Evolutionary conservation across 2,113 vertebrate genomes (phyloP), one percentile per base, ranked within the genome.

Genomic region (Cyprichromis sp.): DNA sequence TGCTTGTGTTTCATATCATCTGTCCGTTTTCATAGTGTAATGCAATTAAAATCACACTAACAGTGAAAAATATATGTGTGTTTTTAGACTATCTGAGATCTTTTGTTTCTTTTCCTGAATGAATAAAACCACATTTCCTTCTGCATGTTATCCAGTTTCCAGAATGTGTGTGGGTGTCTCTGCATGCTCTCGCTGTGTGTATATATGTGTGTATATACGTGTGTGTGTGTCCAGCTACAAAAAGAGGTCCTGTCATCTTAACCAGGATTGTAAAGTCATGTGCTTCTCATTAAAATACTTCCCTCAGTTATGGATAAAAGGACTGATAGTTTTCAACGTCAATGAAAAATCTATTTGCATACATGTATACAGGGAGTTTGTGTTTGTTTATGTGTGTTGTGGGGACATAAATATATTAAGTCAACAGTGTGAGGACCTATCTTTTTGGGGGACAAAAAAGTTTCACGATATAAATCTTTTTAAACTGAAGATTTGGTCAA

Each of bases 261-360:
- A 85, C 82, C 34, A 47, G 86, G 91, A 94, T 92, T 93, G 88
- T 91, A 89, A 83, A 89, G 82, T 95, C 95, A 94, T 94, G 90
- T 94, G 94, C 80, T 91, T 93, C 89, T 90, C 82, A 90, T 95
- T 95, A 94, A 94, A 94, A 94, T 92, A 82, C 76, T 92, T 94
- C 26, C 59, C 42, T 79, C 38, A 40, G 11, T 90, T 93, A 91
- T 53, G 81, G 81, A 90, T 87, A 45, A 89, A 88, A 87, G 50
- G 79, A 85, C 81, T 14, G 88, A 90, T 87, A 78, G 66, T 78
- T 68, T 71, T 26, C 61, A 88, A 85, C 24, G 53, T 55, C 84
- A 54, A 85, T 21, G 31, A 80, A 85, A 83, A 71, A n/a, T n/a
- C 42, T 47, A 29, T 76, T 47, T 76, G 14, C 6, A 19, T 11